phyloP scores from a whole-genome alignment of 2,888 invertebrate genomes.

The Drosophila tanythrix region DNA sequence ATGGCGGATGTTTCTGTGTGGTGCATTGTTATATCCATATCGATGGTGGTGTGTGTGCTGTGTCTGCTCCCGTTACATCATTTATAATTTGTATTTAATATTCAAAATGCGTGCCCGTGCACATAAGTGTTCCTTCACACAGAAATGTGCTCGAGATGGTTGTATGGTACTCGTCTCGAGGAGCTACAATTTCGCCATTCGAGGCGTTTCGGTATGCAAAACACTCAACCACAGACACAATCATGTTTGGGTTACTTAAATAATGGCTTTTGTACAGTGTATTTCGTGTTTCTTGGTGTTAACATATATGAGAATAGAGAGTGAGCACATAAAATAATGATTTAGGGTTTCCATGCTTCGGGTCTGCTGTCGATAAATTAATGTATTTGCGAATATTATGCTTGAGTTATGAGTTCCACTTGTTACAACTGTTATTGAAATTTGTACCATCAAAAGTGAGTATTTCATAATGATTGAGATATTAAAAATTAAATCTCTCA shows the following conservation, averaged over 20 bases:
- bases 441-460: neutral
- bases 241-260: conserved; percentile 6
- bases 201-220: conserved; percentile 29
- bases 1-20: conserved; percentile 4
- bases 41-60: conserved; percentile 5
- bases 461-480: neutral
- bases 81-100: conserved; percentile 63
- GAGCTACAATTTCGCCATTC: conserved; percentile 7
- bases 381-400: neutral
- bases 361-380: neutral
- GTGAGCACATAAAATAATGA: conserved; percentile 2
- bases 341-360: neutral
- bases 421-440: neutral
- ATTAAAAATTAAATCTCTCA: neutral
- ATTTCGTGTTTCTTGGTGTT: conserved; percentile 1
- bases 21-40: conserved; percentile 14
- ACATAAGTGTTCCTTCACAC: conserved; percentile 10
- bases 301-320: neutral
- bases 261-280: conserved; percentile 5
- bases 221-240: conserved; percentile 3
- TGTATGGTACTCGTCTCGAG: neutral
- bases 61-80: conserved; percentile 29
- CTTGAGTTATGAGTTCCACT: neutral
- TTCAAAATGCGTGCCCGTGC: conserved; percentile 45
- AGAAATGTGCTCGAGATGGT: conserved; percentile 2